These are phyloP conservation scores for Entomyzon cyanotis DNA, from an alignment of 2,113 vertebrate species.

Conservation along the genomic window DNA sequence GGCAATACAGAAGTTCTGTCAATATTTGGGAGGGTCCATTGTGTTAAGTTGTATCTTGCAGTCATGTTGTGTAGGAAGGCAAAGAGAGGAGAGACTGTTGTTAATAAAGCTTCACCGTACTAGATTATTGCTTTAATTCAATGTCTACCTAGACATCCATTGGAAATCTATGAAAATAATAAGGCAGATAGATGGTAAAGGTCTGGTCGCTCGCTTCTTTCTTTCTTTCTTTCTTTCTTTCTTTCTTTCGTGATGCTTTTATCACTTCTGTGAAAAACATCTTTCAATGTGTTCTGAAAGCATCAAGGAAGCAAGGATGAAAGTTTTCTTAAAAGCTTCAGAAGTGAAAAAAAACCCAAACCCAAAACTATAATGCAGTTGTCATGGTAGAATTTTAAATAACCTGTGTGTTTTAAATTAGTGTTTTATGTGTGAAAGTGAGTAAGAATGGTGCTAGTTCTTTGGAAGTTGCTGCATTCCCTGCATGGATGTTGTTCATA, in stretches of 20 bases:
- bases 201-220: not conserved
- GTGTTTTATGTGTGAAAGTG: not conserved
- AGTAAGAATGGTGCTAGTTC: not conserved
- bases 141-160: not conserved
- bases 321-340: not conserved
- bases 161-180: not conserved
- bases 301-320: not conserved
- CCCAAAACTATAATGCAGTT: not conserved
- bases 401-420: not conserved
- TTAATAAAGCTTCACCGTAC: not conserved
- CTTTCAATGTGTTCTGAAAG: not conserved
- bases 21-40: not conserved
- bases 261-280: not conserved
- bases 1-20: not conserved
- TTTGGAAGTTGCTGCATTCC: constrained; percentile 30
- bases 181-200: not conserved
- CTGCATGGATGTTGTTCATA: constrained; percentile 80
- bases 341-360: not conserved
- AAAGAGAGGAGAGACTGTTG: not conserved
- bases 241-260: not conserved
- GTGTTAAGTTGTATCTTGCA: not conserved
- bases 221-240: not conserved
- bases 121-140: not conserved
- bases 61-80: not conserved
- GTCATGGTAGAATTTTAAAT: not conserved